Evolutionary conservation across 2,797 vertebrate genomes (phyloP).

Genomic region (Carapus acus): DNA sequence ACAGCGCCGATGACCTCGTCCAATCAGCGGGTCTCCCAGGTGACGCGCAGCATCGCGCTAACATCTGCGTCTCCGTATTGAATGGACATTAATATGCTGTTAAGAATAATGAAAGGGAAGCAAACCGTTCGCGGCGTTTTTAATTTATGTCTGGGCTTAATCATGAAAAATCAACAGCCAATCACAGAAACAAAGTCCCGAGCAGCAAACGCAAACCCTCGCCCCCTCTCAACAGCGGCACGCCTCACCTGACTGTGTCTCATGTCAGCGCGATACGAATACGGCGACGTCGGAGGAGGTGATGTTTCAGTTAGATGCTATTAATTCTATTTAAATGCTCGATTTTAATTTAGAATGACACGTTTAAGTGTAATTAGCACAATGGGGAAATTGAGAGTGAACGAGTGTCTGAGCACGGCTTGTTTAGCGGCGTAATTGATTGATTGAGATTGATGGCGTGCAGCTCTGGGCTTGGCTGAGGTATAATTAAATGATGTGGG

Average conservation of each 20-base stretch:
- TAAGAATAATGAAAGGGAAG: too few species aligned
- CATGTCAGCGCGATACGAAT: slow-evolving; percentile 26
- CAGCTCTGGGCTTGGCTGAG: slow-evolving; percentile 61
- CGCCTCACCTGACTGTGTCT: neutral
- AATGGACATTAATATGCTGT: too few species aligned
- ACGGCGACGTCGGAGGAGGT: slow-evolving; percentile 20
- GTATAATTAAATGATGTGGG: slow-evolving; percentile 67
- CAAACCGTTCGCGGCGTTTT: too few species aligned
- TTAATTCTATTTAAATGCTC: slow-evolving; percentile 67
- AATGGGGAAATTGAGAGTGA: slow-evolving; percentile 68
- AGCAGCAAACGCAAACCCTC: too few species aligned
- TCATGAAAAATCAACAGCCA: too few species aligned
- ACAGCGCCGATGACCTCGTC: too few species aligned
- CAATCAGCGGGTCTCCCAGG: too few species aligned
- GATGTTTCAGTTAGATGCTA: slow-evolving; percentile 60
- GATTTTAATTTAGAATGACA: slow-evolving; percentile 67
- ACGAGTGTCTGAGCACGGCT: slow-evolving; percentile 65
- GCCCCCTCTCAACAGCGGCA: too few species aligned
- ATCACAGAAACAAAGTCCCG: too few species aligned
- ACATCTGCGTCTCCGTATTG: too few species aligned
- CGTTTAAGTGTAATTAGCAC: slow-evolving; percentile 70
- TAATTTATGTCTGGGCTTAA: too few species aligned
- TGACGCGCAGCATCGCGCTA: too few species aligned
- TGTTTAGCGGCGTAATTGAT: slow-evolving; percentile 71
- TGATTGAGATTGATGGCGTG: slow-evolving; percentile 74